Conservation (phyloP, 2,797 vertebrate genomes). For the Mastacembelus armatus region DNA sequence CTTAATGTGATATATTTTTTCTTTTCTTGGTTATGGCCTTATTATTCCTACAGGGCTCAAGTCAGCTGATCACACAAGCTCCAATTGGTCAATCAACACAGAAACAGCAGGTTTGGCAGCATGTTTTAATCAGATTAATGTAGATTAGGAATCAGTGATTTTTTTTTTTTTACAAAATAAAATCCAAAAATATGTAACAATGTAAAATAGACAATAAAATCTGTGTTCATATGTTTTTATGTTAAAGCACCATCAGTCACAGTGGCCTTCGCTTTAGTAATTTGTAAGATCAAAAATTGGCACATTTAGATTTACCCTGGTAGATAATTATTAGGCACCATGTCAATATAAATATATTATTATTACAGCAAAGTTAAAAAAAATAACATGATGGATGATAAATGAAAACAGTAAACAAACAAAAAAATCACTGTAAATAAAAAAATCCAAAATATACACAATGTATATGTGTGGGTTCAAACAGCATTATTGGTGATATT, state of each 20-base stretch:
- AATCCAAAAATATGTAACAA: constrained; percentile 22
- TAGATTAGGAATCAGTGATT: not conserved
- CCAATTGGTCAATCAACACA: not conserved
- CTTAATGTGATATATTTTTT: no score
- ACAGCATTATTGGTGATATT: constrained; percentile 52
- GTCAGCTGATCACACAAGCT: no score
- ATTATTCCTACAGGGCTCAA: no score
- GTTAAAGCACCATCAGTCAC: constrained; percentile 50
- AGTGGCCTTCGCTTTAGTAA: constrained; percentile 45
- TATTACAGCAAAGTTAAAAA: constrained; percentile 33
- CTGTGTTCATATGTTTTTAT: constrained; percentile 24
- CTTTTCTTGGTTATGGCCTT: no score
- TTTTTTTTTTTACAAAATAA: constrained; percentile 41
- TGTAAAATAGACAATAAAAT: constrained; percentile 19
- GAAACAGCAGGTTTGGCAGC: not conserved
- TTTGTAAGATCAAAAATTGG: constrained; percentile 41
- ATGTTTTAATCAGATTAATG: constrained; percentile 52
- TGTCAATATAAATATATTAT: constrained; percentile 56
- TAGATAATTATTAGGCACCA: constrained; percentile 38
- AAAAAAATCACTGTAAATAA: constrained; percentile 3
- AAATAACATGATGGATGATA: constrained; percentile 7
- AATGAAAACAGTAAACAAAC: constrained; percentile 6
- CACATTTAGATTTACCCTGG: constrained; percentile 42
- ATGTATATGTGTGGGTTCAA: constrained; percentile 39
- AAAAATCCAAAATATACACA: constrained; percentile 34